Base-by-base conservation (phyloP, 1,140 invertebrate genomes). In the Bombus impatiens region DNA sequence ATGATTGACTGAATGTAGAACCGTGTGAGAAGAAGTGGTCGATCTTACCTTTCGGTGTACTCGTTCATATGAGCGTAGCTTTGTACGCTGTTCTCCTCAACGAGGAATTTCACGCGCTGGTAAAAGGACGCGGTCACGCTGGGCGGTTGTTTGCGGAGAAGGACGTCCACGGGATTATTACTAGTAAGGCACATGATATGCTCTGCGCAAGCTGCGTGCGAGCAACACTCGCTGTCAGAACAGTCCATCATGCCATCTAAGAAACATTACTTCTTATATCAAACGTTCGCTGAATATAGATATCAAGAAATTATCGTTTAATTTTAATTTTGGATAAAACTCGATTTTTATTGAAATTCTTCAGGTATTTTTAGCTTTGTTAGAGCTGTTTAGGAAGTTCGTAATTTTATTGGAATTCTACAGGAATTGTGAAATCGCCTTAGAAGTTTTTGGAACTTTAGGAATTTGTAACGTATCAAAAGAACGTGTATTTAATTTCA, bases 11-110 rank as follows among this genome's bases (percentile, higher is more conserved):
- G 59, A 82, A 80, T 82, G 59, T 71, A 86, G 71, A 89, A 89
- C 68, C 53, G 77, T 42, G 57, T 78, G 35, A 74, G 40, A 74
- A 65, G 83, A 85, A 85, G 35, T 86, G 82, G 92, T 87, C 84
- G 89, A 91, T 90, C 97, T 97, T 97, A 99, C 99, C 98, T 99
- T 96, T 99, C 98, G 91, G 98, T 99, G 96, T 99, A 99, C 95
- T 99, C 98, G 95, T 99, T 98, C 96, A 98, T 97, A 93, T 99
- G 98, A 40, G 99, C 98, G 95, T 99, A 99, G 92, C 98, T 99
- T 95, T 99, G 99, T 44, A 99, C 99, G 84, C 98, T 99, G 94
- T 99, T 98, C 94, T 99, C 98, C 95, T 99, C 99, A 84, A 99
- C 99, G 80, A 99, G 97, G 95, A 99, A 99, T 93, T 99, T 99